These are phyloP conservation scores for Drosophila sturtevanti DNA, from an alignment of 1,140 invertebrate genomes.

Conservation along the genomic window DNA sequence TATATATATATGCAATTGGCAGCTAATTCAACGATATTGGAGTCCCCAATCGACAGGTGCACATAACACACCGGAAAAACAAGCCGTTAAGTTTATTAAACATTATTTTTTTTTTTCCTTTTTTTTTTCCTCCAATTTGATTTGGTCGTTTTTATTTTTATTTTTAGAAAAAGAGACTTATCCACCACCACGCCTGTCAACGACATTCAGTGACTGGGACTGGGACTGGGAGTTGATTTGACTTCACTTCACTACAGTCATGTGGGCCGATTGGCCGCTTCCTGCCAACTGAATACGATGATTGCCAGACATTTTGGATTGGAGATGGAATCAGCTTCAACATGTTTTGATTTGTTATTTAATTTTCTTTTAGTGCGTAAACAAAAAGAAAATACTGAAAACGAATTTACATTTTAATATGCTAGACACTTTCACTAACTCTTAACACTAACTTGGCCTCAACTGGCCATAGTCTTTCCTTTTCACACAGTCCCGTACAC, in stretches of 20 bases:
- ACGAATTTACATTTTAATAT: constrained; percentile 68
- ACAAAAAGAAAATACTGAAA: constrained; percentile 35
- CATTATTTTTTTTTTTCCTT: constrained; percentile 43
- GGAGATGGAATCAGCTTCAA: constrained; percentile 23
- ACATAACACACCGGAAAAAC: constrained; percentile 77
- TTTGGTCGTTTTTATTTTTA: constrained; percentile 39
- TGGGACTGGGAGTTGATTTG: not conserved
- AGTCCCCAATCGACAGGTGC: constrained; percentile 29
- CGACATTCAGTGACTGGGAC: constrained; percentile 24
- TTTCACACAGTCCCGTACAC: not conserved
- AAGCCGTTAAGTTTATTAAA: constrained; percentile 73
- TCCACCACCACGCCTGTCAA: constrained; percentile 45
- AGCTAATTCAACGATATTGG: constrained; percentile 17
- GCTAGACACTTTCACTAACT: constrained; percentile 66
- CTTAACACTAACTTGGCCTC: constrained; percentile 35
- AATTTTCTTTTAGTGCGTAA: constrained; percentile 43
- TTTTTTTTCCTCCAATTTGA: not conserved
- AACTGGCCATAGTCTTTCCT: too few relatives aligned
- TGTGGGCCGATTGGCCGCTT: constrained; percentile 43
- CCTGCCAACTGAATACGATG: constrained; percentile 19
- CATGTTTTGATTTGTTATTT: constrained; percentile 55
- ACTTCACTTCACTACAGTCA: constrained; percentile 16
- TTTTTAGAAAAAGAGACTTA: constrained; percentile 25
- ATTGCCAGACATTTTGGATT: constrained; percentile 17
- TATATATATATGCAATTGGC: constrained; percentile 25